Conservation (phyloP, 2,113 vertebrate genomes). For the Ailurus styani region DNA sequence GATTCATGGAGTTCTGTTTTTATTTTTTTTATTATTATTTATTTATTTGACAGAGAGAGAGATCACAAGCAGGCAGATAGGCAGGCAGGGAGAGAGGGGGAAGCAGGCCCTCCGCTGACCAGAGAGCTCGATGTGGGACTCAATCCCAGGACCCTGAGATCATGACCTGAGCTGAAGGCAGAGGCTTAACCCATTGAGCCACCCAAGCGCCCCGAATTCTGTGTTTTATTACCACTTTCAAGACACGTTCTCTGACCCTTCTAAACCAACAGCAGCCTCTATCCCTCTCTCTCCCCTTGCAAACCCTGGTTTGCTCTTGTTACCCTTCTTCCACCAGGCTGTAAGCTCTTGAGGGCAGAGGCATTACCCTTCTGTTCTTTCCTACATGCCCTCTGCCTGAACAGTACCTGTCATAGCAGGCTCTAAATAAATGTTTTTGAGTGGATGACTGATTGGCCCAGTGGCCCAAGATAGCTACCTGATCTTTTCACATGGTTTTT, state of each 20-base stretch:
- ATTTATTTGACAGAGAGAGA: too few species aligned
- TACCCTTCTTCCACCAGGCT: rapidly evolving
- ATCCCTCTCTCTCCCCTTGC: not conserved
- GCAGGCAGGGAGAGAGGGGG: too few species aligned
- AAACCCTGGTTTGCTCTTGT: not conserved
- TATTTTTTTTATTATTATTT: too few species aligned
- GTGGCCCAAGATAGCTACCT: not conserved
- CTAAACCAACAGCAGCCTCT: not conserved
- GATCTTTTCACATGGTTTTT: not conserved
- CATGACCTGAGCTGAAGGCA: too few species aligned
- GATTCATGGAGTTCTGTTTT: not conserved
- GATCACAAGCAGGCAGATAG: too few species aligned
- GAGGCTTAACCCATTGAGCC: too few species aligned
- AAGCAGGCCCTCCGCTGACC: too few species aligned
- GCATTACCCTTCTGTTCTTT: not conserved
- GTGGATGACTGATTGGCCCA: not conserved
- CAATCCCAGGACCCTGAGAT: too few species aligned
- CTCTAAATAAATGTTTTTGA: not conserved
- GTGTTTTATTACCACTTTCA: not conserved
- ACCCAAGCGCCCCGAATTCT: too few species aligned
- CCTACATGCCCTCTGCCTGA: not conserved
- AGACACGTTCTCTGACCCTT: not conserved
- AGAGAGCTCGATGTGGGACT: too few species aligned
- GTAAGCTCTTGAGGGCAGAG: not conserved
- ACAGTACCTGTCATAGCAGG: not conserved